A percentile compares a stretch with the other conserved stretches of the same genome.
These are phyloP conservation scores for Brassicogethes aeneus DNA, from an alignment of 2,888 invertebrate species.

Conservation along the genomic window DNA sequence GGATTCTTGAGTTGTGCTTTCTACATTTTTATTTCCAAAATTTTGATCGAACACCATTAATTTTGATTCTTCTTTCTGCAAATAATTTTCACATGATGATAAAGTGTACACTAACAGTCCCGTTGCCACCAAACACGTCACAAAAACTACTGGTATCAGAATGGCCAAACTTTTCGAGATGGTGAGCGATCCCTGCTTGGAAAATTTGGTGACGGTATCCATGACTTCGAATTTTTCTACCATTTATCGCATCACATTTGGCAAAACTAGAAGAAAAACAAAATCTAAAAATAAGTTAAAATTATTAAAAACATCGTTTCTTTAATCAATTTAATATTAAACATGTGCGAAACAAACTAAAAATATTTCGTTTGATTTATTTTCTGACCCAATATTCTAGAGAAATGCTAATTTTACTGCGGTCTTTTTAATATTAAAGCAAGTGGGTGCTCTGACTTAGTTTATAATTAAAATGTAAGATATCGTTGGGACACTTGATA, in stretches of 20 bases:
- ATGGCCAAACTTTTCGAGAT: conserved; percentile 56
- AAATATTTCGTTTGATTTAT: background rate
- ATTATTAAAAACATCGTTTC: no score
- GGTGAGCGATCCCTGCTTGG: conserved; percentile 53
- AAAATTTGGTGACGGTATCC: conserved; percentile 46
- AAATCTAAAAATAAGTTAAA: no score
- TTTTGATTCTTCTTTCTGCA: conserved; percentile 41
- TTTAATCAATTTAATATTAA: background rate
- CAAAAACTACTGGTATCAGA: conserved; percentile 53
- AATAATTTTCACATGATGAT: conserved; percentile 46
- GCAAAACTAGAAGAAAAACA: no score
- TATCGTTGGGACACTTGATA: no score
- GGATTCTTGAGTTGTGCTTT: conserved; percentile 10
- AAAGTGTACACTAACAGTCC: conserved; percentile 71
- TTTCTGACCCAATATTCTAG: background rate
- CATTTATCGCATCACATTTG: background rate
- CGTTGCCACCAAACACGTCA: conserved; percentile 57
- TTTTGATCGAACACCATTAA: conserved; percentile 23
- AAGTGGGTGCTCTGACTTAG: no score
- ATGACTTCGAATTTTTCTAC: conserved; percentile 25
- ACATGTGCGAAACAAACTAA: background rate
- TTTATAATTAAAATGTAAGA: no score
- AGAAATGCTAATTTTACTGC: background rate
- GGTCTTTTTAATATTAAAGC: no score
- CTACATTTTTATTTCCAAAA: conserved; percentile 32